phyloP scores from a whole-genome alignment of 2,888 invertebrate genomes.

The Patella pellucida region DNA sequence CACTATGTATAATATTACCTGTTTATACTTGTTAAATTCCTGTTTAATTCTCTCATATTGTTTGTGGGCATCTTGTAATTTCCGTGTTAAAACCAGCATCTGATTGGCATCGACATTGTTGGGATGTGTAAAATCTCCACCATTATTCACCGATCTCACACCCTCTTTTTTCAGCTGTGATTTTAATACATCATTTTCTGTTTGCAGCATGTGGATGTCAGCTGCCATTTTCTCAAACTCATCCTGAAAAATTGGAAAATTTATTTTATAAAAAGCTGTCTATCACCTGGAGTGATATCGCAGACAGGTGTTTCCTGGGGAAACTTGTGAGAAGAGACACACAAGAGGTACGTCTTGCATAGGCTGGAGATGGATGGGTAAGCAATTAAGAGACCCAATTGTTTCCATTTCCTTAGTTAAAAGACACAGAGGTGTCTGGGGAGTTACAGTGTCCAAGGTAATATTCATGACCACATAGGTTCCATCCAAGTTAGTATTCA shows the following conservation, averaged over 20 bases:
- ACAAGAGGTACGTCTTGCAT: too few species aligned
- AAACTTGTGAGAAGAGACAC: too few species aligned
- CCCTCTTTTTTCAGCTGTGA: constrained; percentile 44
- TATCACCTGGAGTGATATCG: too few species aligned
- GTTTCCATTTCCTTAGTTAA: too few species aligned
- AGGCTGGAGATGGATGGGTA: too few species aligned
- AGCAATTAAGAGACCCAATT: too few species aligned
- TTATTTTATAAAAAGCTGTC: not conserved
- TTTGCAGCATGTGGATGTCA: constrained; percentile 45
- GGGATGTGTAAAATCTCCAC: constrained; percentile 16
- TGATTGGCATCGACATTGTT: constrained; percentile 36
- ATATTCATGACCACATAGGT: too few species aligned
- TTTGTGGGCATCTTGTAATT: constrained; percentile 61
- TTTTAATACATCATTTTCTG: constrained; percentile 55
- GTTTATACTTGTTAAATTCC: constrained; percentile 54
- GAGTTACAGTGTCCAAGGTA: too few species aligned
- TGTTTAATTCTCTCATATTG: constrained; percentile 57
- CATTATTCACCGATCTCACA: constrained; percentile 3
- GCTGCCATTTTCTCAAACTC: constrained; percentile 56
- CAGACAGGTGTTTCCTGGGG: too few species aligned
- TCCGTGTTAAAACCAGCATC: constrained; percentile 49
- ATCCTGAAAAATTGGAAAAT: constrained; percentile 44
- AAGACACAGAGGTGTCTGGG: too few species aligned
- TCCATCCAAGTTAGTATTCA: too few species aligned
- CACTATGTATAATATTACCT: constrained; percentile 40